These are phyloP conservation scores for Mastomys coucha DNA, from an alignment of 2,113 vertebrate species.

Conservation along the genomic window DNA sequence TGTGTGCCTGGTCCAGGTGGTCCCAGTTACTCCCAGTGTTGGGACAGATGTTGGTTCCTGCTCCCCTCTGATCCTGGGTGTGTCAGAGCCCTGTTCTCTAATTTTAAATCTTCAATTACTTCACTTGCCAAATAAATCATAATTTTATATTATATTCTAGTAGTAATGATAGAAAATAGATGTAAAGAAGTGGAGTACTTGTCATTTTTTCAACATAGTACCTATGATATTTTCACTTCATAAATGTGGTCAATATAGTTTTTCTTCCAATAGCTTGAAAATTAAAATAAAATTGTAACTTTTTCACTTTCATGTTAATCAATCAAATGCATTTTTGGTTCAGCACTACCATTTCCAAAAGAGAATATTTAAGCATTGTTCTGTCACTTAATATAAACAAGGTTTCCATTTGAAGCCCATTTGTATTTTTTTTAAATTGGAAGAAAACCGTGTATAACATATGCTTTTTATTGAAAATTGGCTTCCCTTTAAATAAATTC, in stretches of 20 bases:
- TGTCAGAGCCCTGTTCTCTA: conserved; percentile 22
- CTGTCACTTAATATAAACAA: not conserved
- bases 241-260: conserved; percentile 31
- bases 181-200: conserved; percentile 15
- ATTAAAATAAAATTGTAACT: conserved; percentile 24
- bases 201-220: not conserved
- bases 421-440: conserved; percentile 10
- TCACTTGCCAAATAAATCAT: not conserved
- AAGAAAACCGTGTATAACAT: conserved; percentile 8
- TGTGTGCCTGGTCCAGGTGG: too few species aligned
- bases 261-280: not conserved
- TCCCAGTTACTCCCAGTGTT: too few species aligned
- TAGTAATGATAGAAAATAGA: conserved; percentile 37
- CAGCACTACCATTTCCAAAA: not conserved
- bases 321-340: not conserved
- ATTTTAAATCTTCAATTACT: not conserved
- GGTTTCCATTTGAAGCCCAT: conserved; percentile 45
- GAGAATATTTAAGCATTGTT: not conserved
- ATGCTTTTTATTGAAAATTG: conserved; percentile 38
- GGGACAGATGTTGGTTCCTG: too few species aligned
- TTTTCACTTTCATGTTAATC: conserved; percentile 3
- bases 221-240: conserved; percentile 26
- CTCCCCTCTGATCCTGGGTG: too few species aligned
- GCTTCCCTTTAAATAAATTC: conserved; percentile 61
- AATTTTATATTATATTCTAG: not conserved